Conservation (phyloP, 2,113 vertebrate genomes). For the Pipa parva region DNA sequence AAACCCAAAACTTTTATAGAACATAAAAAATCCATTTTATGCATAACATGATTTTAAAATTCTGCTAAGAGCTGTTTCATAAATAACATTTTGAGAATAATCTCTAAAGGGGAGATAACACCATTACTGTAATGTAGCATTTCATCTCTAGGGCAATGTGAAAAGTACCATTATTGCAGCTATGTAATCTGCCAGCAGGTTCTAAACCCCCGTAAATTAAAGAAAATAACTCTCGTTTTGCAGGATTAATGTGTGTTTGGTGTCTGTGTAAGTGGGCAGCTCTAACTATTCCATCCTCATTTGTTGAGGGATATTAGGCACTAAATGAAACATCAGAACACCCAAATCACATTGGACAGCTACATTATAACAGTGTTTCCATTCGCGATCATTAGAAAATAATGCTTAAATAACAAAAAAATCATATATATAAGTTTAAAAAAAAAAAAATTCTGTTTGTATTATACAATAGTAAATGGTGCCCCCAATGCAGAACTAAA, state of each 20-base stretch:
- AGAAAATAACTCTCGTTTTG: slow-evolving; percentile 24
- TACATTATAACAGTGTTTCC: slow-evolving; percentile 14
- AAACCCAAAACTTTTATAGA: background rate
- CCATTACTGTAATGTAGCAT: slow-evolving; percentile 23
- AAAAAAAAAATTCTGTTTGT: too few relatives aligned
- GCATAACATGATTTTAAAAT: background rate
- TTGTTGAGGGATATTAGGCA: slow-evolving; percentile 45
- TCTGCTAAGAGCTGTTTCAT: slow-evolving; percentile 18
- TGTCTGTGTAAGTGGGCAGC: slow-evolving; percentile 28
- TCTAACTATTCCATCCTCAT: slow-evolving; percentile 32
- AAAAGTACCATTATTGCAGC: slow-evolving; percentile 25
- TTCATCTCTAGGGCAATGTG: slow-evolving; percentile 15
- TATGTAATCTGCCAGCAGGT: slow-evolving; percentile 25
- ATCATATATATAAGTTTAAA: too few relatives aligned
- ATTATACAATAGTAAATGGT: too few relatives aligned
- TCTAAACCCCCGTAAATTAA: slow-evolving; percentile 35
- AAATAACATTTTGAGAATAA: slow-evolving; percentile 15
- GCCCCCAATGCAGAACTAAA: too few relatives aligned
- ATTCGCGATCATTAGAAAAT: background rate
- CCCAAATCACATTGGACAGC: slow-evolving; percentile 28
- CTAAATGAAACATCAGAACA: slow-evolving; percentile 44
- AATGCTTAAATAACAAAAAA: background rate
- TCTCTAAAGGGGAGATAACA: slow-evolving; percentile 23
- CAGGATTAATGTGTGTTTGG: slow-evolving; percentile 39
- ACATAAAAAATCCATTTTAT: background rate